A percentile compares a stretch with the other conserved stretches of the same genome.
Evolutionary conservation across 2,113 vertebrate genomes (phyloP).

Genomic region (Megaceryle torquata): DNA sequence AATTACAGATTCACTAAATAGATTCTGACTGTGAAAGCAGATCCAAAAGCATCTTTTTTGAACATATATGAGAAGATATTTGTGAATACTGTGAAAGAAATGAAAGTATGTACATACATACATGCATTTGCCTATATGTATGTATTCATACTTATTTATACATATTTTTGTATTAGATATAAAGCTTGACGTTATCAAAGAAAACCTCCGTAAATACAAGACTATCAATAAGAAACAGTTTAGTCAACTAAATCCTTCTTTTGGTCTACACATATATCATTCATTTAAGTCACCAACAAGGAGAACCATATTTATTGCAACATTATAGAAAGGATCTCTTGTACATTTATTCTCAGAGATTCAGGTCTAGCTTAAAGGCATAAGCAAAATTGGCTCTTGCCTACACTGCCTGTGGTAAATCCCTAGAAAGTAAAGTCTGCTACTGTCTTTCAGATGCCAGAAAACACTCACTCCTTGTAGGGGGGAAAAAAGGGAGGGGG

Average conservation of each 20-base stretch:
- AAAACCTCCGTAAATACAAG: background rate
- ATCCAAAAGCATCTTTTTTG: background rate
- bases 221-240: background rate
- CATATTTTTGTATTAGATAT: background rate
- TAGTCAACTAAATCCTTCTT: background rate
- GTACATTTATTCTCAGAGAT: background rate
- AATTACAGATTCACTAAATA: slow-evolving; percentile 32
- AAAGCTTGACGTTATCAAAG: background rate
- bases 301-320: background rate
- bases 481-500: background rate
- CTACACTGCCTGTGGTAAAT: background rate
- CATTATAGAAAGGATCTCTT: background rate
- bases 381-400: background rate
- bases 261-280: background rate
- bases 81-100: background rate
- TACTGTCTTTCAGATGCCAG: background rate
- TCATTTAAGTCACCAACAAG: background rate
- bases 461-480: background rate
- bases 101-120: background rate
- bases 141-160: background rate
- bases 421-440: background rate
- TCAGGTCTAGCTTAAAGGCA: background rate
- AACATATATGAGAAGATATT: background rate
- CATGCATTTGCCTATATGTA: background rate
- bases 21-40: slow-evolving; percentile 22